These are phyloP conservation scores for Pectinophora gossypiella DNA, from an alignment of 1,140 invertebrate species.

Conservation along the genomic window DNA sequence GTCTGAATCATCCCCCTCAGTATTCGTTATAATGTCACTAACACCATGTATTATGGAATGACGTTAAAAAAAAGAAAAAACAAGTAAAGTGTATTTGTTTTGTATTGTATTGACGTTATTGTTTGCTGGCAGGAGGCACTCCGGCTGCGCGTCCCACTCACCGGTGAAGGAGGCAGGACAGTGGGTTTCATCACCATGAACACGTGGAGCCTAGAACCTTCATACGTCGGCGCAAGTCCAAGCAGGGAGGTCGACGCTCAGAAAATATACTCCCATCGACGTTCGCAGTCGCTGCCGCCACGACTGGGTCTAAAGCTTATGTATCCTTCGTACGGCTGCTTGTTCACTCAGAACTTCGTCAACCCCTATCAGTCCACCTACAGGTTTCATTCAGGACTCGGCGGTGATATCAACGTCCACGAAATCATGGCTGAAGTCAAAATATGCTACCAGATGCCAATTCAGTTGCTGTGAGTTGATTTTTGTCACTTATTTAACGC, in stretches of 20 bases:
- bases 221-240: constrained; percentile 82
- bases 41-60: too few relatives aligned
- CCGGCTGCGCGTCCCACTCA: constrained; percentile 77
- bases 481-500: too few relatives aligned
- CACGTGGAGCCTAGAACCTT: constrained; percentile 88
- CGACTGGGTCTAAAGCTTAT: constrained; percentile 87
- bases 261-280: constrained; percentile 81
- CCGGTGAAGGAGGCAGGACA: constrained; percentile 78
- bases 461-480: constrained; percentile 89
- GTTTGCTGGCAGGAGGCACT: constrained; percentile 73
- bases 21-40: too few relatives aligned
- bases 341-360: constrained; percentile 83
- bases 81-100: too few relatives aligned
- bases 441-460: constrained; percentile 90
- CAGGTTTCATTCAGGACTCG: constrained; percentile 92
- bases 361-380: constrained; percentile 89
- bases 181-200: constrained; percentile 89
- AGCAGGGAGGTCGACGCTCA: constrained; percentile 77
- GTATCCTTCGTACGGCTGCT: constrained; percentile 77
- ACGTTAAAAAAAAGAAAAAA: too few relatives aligned
- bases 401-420: constrained; percentile 93
- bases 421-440: constrained; percentile 95
- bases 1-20: too few relatives aligned
- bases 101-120: too few relatives aligned
- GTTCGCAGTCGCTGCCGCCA: constrained; percentile 91